Conservation (phyloP, 1,140 invertebrate species). For the Drosophila simulans region DNA sequence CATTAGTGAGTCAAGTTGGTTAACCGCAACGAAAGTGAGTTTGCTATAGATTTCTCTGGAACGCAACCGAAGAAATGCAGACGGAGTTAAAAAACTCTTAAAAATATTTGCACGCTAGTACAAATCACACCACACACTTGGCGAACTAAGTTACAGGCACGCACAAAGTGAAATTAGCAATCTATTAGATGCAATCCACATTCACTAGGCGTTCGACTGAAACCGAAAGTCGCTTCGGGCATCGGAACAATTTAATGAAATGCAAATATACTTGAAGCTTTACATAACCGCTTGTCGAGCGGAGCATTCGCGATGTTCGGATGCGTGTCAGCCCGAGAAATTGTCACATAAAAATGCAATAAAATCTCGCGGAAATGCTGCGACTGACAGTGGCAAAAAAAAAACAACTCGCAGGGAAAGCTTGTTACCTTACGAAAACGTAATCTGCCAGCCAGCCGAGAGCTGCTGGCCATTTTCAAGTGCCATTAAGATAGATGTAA, state of each 20-base stretch:
- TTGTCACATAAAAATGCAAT: slow-evolving; percentile 82
- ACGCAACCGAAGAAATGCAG: slow-evolving; percentile 31
- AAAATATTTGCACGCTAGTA: slow-evolving; percentile 77
- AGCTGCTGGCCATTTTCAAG: slow-evolving; percentile 58
- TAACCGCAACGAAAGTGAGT: slow-evolving; percentile 81
- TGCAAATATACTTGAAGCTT: slow-evolving; percentile 37
- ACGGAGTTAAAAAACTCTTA: slow-evolving; percentile 51
- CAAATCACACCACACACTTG: slow-evolving; percentile 50
- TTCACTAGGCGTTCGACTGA: slow-evolving; percentile 56
- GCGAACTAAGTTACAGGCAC: slow-evolving; percentile 58
- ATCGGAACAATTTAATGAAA: slow-evolving; percentile 36
- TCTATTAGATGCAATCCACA: slow-evolving; percentile 49
- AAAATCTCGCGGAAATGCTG: slow-evolving; percentile 70
- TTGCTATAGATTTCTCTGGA: slow-evolving; percentile 70
- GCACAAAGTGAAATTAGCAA: slow-evolving; percentile 78
- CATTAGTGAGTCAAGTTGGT: slow-evolving; percentile 79
- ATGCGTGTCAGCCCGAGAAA: slow-evolving; percentile 43
- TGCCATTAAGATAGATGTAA: slow-evolving; percentile 75
- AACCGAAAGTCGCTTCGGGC: slow-evolving; percentile 63
- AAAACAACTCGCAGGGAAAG: slow-evolving; percentile 56
- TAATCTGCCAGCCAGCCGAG: slow-evolving; percentile 53
- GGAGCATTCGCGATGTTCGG: slow-evolving; percentile 17
- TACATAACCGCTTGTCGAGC: slow-evolving; percentile 52
- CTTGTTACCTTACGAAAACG: slow-evolving; percentile 72
- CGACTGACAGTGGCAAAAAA: slow-evolving; percentile 39